Evolutionary conservation across 2,888 invertebrate species (phyloP), one percentile per base, ranked within the genome.

Genomic region (Strigamia crassipes): DNA sequence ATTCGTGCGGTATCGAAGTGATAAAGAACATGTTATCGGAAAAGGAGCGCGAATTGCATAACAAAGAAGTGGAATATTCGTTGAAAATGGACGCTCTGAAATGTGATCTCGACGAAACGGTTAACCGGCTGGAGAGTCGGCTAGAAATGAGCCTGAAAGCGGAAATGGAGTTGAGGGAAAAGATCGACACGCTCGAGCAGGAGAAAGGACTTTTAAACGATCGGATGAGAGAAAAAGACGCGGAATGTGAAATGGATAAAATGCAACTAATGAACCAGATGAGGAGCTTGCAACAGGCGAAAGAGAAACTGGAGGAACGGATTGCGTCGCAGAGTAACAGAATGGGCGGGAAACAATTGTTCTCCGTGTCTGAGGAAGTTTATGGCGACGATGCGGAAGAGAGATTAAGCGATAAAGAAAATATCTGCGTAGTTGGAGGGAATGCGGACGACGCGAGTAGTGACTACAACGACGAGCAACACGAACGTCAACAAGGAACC

Each of bases 381-480:
- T 80, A 80, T 56, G 80, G 46, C 8, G 51, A 51, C 15, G 31
- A 31, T 4, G 31, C 31, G 13, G 73, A 73, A 31, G 73, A 73
- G 12, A 73, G n/a, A 27, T 31, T 13, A n/a, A 31, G n/a, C 5
- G 73, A 8, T 23, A 31, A 73, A 10, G 31, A 8, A 27, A 12
- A 31, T 3, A 23, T n/a, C 2, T 73, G 31, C 15, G 13, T 31
- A 31, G 73, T 27, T 27, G 73, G 9, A 27, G 73, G 5, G n/a
- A 73, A 13, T 13, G 31, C 15, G 2, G 73, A 73, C 1, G 73
- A 31, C 4, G 6, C 10, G 13, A 27, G 8, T 3, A 27, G 8
- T 3, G 31, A 27, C 18, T n/a, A 56, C 42, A 85, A 85, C 82
- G 86, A 86, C 77, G 84, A 56, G n/a, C 46, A n/a, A 12, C 1